A percentile compares a stretch with the other conserved stretches of the same genome.
Evolutionary conservation across 2,888 invertebrate species (phyloP).

Genomic region (Nephrotoma guestfalica): DNA sequence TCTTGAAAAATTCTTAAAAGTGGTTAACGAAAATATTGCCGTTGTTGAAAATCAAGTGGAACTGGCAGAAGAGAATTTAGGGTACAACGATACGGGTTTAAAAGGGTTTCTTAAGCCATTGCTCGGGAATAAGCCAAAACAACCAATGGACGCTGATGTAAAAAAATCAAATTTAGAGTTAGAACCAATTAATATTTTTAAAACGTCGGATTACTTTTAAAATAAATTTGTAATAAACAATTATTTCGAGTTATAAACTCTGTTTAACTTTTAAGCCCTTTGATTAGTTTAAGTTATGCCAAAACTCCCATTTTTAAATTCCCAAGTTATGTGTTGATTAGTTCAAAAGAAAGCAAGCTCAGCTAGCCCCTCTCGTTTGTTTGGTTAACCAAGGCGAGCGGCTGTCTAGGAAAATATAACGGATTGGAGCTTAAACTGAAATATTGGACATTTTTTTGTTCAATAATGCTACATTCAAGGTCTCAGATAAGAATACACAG

Average conservation of each 20-base stretch:
- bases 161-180: conserved; percentile 24
- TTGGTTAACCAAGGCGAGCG: too few species aligned
- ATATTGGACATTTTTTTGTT: too few species aligned
- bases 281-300: too few species aligned
- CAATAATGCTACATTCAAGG: too few species aligned
- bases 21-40: conserved; percentile 37
- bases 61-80: conserved; percentile 43
- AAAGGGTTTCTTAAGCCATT: conserved; percentile 46
- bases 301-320: neutral
- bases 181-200: conserved; percentile 25
- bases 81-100: conserved; percentile 41
- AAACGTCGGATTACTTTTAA: conserved; percentile 25
- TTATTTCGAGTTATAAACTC: neutral
- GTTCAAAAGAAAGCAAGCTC: neutral
- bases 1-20: conserved; percentile 37
- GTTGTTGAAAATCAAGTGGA: conserved; percentile 41
- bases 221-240: conserved; percentile 11
- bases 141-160: conserved; percentile 13
- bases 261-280: too few species aligned
- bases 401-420: too few species aligned
- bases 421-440: too few species aligned
- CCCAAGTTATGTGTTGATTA: neutral
- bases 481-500: too few species aligned
- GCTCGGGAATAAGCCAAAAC: conserved; percentile 24
- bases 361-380: neutral